Percentiles rank a stretch among this genome's conserved stretches.
phyloP scores from a whole-genome alignment of 2,888 invertebrate species.

The Tuberolachnus salignus region DNA sequence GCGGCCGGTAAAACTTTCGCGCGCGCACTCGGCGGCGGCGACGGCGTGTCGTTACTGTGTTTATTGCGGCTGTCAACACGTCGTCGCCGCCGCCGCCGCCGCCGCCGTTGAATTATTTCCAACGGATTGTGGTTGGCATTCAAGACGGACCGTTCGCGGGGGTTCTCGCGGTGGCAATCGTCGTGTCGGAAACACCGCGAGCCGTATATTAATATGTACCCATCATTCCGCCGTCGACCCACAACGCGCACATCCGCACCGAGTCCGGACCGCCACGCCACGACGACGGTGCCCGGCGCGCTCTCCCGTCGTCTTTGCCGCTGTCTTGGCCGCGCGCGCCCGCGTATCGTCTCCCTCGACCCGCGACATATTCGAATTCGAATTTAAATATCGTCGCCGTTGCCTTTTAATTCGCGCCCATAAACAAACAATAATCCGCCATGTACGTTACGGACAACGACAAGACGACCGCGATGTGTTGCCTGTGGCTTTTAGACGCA shows the following conservation, averaged over 20 bases:
- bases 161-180: background rate
- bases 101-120: background rate
- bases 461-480: slow-evolving; percentile 45
- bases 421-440: background rate
- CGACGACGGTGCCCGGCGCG: too few relatives aligned
- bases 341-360: too few relatives aligned
- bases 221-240: background rate
- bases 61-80: too few relatives aligned
- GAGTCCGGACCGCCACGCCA: too few relatives aligned
- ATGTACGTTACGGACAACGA: slow-evolving; percentile 36
- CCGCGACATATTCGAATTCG: too few relatives aligned
- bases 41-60: too few relatives aligned
- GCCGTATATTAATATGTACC: background rate
- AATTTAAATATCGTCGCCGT: too few relatives aligned
- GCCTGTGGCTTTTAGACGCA: slow-evolving; percentile 49
- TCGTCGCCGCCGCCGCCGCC: background rate
- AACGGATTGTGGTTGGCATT: slow-evolving; percentile 52
- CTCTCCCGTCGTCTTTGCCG: too few relatives aligned
- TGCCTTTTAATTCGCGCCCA: too few relatives aligned
- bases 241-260: background rate
- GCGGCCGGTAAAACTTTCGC: background rate
- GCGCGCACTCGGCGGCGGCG: background rate
- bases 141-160: background rate
- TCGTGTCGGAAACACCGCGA: background rate
- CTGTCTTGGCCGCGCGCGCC: too few relatives aligned